Percentiles rank a stretch among this genome's conserved stretches.
Evolutionary conservation across 2,797 vertebrate species (phyloP).

Genomic region (Steatocranus sp.): DNA sequence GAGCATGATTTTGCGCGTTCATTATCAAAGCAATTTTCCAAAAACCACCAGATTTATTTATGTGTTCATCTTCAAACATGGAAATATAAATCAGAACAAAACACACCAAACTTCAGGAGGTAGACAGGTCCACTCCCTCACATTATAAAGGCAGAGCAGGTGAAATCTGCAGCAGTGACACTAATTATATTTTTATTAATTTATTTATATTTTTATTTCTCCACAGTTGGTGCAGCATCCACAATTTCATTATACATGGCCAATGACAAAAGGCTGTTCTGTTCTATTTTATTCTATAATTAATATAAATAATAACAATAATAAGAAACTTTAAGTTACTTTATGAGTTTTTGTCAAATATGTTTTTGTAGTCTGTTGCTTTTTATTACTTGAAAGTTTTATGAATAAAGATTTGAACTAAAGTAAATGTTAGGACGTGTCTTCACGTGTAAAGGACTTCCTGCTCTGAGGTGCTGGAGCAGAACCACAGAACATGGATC

Average conservation of each 20-base stretch:
- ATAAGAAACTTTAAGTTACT: not conserved
- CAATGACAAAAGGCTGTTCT: not conserved
- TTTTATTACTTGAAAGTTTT: not conserved
- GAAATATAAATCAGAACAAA: not conserved
- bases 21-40: not conserved
- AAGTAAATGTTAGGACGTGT: slow-evolving; percentile 20
- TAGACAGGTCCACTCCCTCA: not conserved
- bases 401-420: not conserved
- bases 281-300: not conserved
- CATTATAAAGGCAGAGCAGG: not conserved
- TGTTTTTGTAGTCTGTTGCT: rapidly evolving
- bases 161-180: not conserved
- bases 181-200: not conserved
- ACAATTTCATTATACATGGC: not conserved
- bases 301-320: not conserved
- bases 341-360: not conserved
- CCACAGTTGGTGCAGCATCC: not conserved
- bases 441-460: slow-evolving; percentile 66
- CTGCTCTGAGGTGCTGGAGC: slow-evolving; percentile 45
- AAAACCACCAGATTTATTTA: not conserved
- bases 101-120: not conserved
- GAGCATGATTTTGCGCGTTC: not conserved
- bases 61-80: not conserved
- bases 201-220: not conserved
- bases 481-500: slow-evolving; percentile 73